Percentiles rank a stretch among this genome's conserved stretches.
Evolutionary conservation across 2,797 vertebrate species (phyloP).

Genomic region (Enoplosus armatus): DNA sequence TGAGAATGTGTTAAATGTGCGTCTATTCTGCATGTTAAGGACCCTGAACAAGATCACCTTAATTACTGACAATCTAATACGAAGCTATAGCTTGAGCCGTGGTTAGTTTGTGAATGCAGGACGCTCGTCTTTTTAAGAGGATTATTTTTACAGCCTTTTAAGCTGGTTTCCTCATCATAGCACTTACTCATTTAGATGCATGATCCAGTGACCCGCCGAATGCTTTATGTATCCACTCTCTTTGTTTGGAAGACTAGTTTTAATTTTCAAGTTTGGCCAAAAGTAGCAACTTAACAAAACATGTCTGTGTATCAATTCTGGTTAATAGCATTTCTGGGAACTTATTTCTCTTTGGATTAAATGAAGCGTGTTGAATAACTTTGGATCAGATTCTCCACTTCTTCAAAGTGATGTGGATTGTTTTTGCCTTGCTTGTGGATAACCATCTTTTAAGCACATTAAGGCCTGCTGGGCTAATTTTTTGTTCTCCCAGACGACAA

Average conservation of each 20-base stretch:
- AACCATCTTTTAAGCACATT: conserved; percentile 3
- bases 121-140: neutral
- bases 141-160: neutral
- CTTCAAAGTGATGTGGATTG: conserved; percentile 9
- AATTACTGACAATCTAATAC: neutral
- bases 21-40: neutral
- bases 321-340: conserved; percentile 4
- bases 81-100: neutral
- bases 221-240: neutral
- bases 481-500: conserved; percentile 8
- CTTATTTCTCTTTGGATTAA: conserved; percentile 12
- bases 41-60: neutral
- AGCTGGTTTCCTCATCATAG: neutral
- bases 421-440: neutral
- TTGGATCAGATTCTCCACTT: conserved; percentile 11
- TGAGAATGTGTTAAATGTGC: neutral
- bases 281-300: neutral
- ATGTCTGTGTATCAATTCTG: neutral
- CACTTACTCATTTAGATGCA: neutral
- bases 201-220: neutral
- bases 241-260: neutral
- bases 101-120: neutral
- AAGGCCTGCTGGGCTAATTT: neutral
- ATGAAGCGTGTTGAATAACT: conserved; percentile 19
- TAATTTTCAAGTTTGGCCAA: neutral